Conservation (phyloP, 2,888 invertebrate genomes). For the Bursaphelenchus okinawaensis region DNA sequence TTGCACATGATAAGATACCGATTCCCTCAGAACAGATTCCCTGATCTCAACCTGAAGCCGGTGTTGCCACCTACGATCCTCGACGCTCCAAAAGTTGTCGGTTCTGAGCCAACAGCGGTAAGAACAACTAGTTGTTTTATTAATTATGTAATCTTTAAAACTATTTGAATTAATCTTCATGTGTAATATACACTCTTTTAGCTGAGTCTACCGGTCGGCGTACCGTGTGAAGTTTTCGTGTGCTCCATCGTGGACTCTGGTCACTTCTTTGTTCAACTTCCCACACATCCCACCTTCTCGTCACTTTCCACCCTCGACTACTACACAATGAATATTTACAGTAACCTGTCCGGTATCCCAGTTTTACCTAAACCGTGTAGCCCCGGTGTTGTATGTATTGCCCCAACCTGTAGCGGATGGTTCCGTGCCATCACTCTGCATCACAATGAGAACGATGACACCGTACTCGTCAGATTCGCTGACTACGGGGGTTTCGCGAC, state of each 20-base stretch:
- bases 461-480: constrained; percentile 77
- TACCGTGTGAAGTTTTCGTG: constrained; percentile 84
- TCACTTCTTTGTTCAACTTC: constrained; percentile 89
- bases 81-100: constrained; percentile 15
- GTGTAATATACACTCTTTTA: constrained; percentile 58
- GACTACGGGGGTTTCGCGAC: constrained; percentile 90
- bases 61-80: constrained; percentile 52
- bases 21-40: constrained; percentile 56
- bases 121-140: too few species aligned
- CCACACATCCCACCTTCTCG: constrained; percentile 85
- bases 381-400: constrained; percentile 80
- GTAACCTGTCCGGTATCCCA: constrained; percentile 70
- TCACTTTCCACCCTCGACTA: constrained; percentile 68
- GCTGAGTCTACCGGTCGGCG: constrained; percentile 80
- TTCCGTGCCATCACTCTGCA: constrained; percentile 77
- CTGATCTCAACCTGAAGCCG: constrained; percentile 57
- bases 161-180: not conserved
- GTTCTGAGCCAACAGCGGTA: constrained; percentile 42
- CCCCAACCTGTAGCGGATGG: constrained; percentile 79
- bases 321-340: constrained; percentile 78
- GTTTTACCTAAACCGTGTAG: constrained; percentile 73
- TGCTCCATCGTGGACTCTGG: constrained; percentile 79
- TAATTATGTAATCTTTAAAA: too few species aligned
- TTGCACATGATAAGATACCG: constrained; percentile 50
- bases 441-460: constrained; percentile 64